phyloP scores from a whole-genome alignment of 2,888 invertebrate genomes.

The Azorinus chamasolen region DNA sequence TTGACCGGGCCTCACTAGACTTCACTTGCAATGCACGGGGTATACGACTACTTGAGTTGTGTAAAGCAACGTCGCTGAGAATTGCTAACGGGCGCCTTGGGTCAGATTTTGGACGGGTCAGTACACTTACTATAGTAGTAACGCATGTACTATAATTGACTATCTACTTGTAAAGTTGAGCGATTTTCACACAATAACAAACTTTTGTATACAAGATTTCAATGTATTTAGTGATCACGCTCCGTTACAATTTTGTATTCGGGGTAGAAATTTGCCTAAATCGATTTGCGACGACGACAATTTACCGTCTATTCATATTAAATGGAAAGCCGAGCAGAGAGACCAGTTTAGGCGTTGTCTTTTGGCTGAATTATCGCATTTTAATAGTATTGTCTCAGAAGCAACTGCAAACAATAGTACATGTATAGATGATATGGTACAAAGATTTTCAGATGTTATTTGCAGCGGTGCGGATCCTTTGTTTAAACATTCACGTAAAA shows the following conservation, averaged over 20 bases:
- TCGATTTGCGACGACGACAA: too few species aligned
- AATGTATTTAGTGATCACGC: constrained; percentile 9
- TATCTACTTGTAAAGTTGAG: neutral
- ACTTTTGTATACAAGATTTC: neutral
- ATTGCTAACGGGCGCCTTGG: constrained; percentile 1
- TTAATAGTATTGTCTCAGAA: too few species aligned
- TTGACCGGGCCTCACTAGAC: constrained; percentile 1
- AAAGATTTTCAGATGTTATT: too few species aligned
- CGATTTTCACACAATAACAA: neutral
- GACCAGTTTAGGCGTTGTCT: too few species aligned
- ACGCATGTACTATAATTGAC: neutral
- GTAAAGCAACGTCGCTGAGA: constrained; percentile 1
- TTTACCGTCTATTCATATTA: too few species aligned
- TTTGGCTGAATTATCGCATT: too few species aligned
- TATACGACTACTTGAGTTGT: neutral
- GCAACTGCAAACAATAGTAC: too few species aligned
- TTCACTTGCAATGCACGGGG: constrained; percentile 2
- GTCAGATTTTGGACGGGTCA: neutral
- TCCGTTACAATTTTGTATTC: constrained; percentile 6
- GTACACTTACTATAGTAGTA: neutral
- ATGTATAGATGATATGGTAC: too few species aligned
- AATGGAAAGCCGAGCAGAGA: too few species aligned
- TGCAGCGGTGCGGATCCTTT: too few species aligned
- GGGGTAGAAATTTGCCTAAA: too few species aligned
- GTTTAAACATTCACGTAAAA: too few species aligned